phyloP scores from a whole-genome alignment of 1,140 invertebrate genomes.

The Drosophila sp. region DNA sequence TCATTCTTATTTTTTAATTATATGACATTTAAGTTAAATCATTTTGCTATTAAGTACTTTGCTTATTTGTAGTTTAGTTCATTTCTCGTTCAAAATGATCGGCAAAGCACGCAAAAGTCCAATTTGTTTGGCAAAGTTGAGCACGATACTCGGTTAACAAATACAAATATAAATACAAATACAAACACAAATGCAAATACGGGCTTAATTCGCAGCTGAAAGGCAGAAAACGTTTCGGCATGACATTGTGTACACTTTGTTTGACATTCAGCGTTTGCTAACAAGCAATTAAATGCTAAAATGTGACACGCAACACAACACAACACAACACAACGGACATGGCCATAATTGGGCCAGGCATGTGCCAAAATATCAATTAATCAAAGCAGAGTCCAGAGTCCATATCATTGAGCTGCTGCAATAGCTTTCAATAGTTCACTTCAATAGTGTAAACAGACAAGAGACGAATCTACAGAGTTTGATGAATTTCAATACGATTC shows the following conservation, averaged over 20 bases:
- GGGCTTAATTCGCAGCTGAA: slow-evolving; percentile 75
- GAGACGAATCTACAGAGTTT: not conserved
- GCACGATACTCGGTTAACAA: slow-evolving; percentile 29
- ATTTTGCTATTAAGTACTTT: slow-evolving; percentile 30
- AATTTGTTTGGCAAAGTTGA: slow-evolving; percentile 63
- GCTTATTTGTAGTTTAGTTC: slow-evolving; percentile 51
- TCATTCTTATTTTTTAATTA: slow-evolving; percentile 50
- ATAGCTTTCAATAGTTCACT: not conserved
- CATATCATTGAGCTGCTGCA: not conserved
- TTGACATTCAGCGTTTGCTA: slow-evolving; percentile 67
- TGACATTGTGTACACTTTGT: slow-evolving; percentile 73
- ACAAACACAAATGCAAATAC: slow-evolving; percentile 58
- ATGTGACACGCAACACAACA: slow-evolving; percentile 59
- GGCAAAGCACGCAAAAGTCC: slow-evolving; percentile 64
- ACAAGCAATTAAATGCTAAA: slow-evolving; percentile 69
- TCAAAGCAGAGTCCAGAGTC: slow-evolving; percentile 25
- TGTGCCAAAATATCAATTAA: slow-evolving; percentile 70
- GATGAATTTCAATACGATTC: not conserved
- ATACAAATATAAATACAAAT: too few species aligned
- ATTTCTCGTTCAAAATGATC: slow-evolving; percentile 43
- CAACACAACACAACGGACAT: slow-evolving; percentile 13
- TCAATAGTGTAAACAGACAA: slow-evolving; percentile 4
- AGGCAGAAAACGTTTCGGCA: slow-evolving; percentile 65
- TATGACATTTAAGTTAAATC: slow-evolving; percentile 28
- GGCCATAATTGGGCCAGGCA: slow-evolving; percentile 36